Base-by-base conservation (phyloP, 1,140 invertebrate species). In the Neodiprion pinetum region DNA sequence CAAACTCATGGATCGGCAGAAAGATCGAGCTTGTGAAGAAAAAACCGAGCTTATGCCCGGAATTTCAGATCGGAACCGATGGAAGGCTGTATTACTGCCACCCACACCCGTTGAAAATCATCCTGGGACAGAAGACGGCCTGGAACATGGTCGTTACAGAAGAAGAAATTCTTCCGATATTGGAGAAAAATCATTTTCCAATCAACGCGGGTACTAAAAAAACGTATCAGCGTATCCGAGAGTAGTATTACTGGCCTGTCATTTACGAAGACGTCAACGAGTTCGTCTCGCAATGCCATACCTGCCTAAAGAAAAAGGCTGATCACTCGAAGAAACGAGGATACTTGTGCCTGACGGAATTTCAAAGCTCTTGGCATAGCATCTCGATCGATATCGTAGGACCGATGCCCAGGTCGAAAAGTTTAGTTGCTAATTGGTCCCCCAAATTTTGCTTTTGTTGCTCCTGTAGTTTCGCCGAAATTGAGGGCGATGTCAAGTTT, bases 191-290 rank as follows among this genome's bases (percentile, higher is more conserved):
- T 71, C 80, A 80, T 61, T 77, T 84, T 28, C 80, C 78, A 7
- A 80, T 79, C 0, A 75, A 47, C 5, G 77, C 81, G 17, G 86
- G 84, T 1, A 74, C 81, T 78, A 76, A 81, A 70, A 53, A 74
- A 11, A 81, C 75, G 69, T 7, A 83, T 72, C 40, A 72, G n/a
- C 74, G 78, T 17, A 79, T 84, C n/a, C 1, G 71, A 75, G 12
- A 72, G 48, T n/a, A 74, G 70, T 76, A 83, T 78, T 74, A 85
- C 75, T 78, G 82, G 84, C 28, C 72, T 48, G 70, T 48, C 8
- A 77, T 82, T 61, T 17, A 75, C 21, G 23, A 61, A 65, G 69
- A 76, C 53, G 67, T 80, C 12, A 65, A 76, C 14, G n/a, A 50
- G 72, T 77, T 71, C 70, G 49, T 79, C 50, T 21, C 12, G 67